Evolutionary conservation across 2,113 vertebrate species (phyloP), one percentile per base, ranked within the genome.

Genomic region (Engraulis encrasicolus): DNA sequence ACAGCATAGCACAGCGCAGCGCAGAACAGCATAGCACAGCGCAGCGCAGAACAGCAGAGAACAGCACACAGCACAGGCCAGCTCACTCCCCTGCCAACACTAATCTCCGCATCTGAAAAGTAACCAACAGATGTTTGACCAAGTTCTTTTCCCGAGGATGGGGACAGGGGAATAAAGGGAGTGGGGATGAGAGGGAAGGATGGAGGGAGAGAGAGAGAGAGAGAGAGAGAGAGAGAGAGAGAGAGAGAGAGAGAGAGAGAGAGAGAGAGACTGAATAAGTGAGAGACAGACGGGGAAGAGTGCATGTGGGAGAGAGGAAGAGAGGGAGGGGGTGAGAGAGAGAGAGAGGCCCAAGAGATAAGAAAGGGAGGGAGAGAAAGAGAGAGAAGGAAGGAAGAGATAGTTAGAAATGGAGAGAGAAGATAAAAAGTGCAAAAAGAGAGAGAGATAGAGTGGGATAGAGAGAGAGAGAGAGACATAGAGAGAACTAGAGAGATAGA

Each of bases 131-230:
- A 34, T 74, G 66, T 74, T 74, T 74, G 66, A 74, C 27, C 66
- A 74, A 74, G 66, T 74, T 74, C 66, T 74, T 74, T 74, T 45
- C 34, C 66, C 2, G 66, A 74, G 31, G 66, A 74, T 74, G 66
- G 15, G 66, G 31, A 74, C 6, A 20, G 6, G 31, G 66, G 34
- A 31, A 74, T 74, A 31, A 74, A 74, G 66, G 31, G 66, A 66
- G 58, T 6, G n/a, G 6, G 50, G 19, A 50, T n/a, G 40, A 45
- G 3, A 45, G 40, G 4, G 9, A 45, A 45, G 4, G 40, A 45
- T 3, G 9, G 40, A 45, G 40, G 9, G 40, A 45, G 40, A 45
- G 40, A 45, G 40, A 45, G 40, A 45, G 40, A 45, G 40, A 45
- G 40, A 45, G 40, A 45, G 50, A 52, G 9, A 12, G 27, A 9